Base-by-base conservation (phyloP, 2,888 invertebrate genomes). In the Sminthurinus aureus region DNA sequence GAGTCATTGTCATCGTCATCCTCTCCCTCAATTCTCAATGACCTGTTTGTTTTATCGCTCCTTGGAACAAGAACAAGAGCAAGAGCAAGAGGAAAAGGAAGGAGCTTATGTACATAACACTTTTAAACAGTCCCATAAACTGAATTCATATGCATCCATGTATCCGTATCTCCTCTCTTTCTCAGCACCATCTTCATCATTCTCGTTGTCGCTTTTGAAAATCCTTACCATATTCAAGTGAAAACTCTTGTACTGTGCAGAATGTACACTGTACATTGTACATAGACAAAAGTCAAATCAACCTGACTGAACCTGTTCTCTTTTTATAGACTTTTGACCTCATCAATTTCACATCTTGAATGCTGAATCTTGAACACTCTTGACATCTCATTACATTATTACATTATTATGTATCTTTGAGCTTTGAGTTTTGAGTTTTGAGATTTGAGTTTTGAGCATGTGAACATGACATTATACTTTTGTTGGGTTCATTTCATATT, bases 1-100 rank as follows among this genome's bases (percentile, higher is more conserved):
- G 9, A 24, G 22, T 73, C 73, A 26, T 73, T 24, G 15, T 73
- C 69, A 20, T 69, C 69, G 20, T 69, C 69, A 12, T 69, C 69
- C 4, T 69, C 69, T 20, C 69, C 69, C 26, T 71, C 71, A 22
- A 6, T 9, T 24, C 73, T 52, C 58, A 51, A 58, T 51, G 76
- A 76, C 76, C 52, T 76, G 76, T 76, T 76, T 52, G 58, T 76
- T 76, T 76, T 52, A 76, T 76, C 76, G 9, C 58, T 76, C 76
- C 73, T 26, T 73, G 73, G 24, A 73, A 73, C 73, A 73, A 73
- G 4, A 22, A 73, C 73, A 69, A 69, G 12, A 69, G 6, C n/a
- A 6, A 38, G 38, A n/a, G n/a, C n/a, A n/a, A n/a, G n/a, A n/a
- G n/a, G n/a, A n/a, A n/a, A n/a, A n/a, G n/a, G n/a, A n/a, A n/a